Evolutionary conservation across 2,113 vertebrate genomes (phyloP).

Genomic region (Cyphomyrus discorhynchus): DNA sequence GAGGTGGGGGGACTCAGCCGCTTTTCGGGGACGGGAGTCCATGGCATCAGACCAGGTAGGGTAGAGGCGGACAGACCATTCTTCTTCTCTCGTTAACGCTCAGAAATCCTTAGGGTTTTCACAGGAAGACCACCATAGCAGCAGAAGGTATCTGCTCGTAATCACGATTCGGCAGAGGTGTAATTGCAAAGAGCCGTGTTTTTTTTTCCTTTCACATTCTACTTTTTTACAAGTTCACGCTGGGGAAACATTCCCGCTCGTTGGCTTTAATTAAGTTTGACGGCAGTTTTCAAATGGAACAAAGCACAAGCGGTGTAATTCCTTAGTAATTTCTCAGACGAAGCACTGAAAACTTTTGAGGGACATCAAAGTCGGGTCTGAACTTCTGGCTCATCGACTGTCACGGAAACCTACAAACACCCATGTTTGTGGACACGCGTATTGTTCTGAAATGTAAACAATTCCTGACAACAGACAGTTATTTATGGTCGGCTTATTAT

Average conservation of each 20-base stretch:
- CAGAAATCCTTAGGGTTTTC: neutral
- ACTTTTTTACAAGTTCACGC: conserved; percentile 13
- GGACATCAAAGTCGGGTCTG: neutral
- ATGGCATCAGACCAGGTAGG: neutral
- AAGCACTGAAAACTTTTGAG: neutral
- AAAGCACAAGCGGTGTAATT: neutral
- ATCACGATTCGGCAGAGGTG: conserved; percentile 9
- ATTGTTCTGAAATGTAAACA: neutral
- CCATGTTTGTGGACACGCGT: neutral
- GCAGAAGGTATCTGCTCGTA: neutral
- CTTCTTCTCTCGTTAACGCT: neutral
- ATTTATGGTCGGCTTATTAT: neutral
- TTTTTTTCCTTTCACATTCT: neutral
- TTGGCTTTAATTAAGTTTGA: conserved; percentile 8
- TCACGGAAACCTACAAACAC: neutral
- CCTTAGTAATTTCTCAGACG: neutral
- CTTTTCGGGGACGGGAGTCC: neutral
- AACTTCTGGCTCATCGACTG: neutral
- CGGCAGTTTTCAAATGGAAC: neutral
- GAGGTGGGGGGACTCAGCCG: neutral
- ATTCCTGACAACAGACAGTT: neutral
- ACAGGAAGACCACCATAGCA: conserved; percentile 23
- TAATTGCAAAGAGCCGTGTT: neutral
- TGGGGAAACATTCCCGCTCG: neutral
- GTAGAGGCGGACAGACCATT: neutral